phyloP scores from a whole-genome alignment of 1,140 invertebrate genomes.

The Halictus rubicundus region DNA sequence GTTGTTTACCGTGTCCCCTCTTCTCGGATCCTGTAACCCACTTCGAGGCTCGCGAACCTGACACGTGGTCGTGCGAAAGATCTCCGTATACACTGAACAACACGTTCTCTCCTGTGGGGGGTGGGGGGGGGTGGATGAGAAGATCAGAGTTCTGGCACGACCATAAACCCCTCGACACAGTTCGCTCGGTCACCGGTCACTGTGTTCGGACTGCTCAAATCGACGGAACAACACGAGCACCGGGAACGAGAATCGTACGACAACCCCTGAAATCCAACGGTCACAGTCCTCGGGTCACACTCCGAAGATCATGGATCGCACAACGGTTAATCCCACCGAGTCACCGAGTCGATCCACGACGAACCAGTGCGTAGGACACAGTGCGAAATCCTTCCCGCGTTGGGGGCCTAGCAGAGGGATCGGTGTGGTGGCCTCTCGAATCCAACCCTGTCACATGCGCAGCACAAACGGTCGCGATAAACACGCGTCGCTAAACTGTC shows the following conservation, averaged over 20 bases:
- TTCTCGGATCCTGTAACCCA: neutral
- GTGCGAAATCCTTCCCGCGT: too few relatives aligned
- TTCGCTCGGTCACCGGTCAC: neutral
- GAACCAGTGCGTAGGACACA: too few relatives aligned
- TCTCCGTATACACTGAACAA: neutral
- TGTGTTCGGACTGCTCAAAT: too few relatives aligned
- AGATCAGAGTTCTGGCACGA: neutral
- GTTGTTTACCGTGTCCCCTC: neutral
- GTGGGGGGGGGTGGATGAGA: neutral
- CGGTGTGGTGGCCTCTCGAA: neutral
- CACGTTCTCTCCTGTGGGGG: neutral
- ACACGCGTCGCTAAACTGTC: constrained; percentile 38
- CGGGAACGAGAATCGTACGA: too few relatives aligned
- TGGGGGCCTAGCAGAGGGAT: too few relatives aligned
- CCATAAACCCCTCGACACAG: neutral
- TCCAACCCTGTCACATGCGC: neutral
- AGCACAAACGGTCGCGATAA: constrained; percentile 5
- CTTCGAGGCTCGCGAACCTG: neutral
- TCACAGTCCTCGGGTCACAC: too few relatives aligned
- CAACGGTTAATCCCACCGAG: neutral
- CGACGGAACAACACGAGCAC: too few relatives aligned
- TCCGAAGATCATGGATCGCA: neutral
- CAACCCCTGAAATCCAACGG: neutral
- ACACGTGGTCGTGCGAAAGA: neutral
- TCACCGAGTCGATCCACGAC: neutral